Evolutionary conservation across 2,113 vertebrate genomes (phyloP).

Genomic region (Oreotrochilus melanogaster): DNA sequence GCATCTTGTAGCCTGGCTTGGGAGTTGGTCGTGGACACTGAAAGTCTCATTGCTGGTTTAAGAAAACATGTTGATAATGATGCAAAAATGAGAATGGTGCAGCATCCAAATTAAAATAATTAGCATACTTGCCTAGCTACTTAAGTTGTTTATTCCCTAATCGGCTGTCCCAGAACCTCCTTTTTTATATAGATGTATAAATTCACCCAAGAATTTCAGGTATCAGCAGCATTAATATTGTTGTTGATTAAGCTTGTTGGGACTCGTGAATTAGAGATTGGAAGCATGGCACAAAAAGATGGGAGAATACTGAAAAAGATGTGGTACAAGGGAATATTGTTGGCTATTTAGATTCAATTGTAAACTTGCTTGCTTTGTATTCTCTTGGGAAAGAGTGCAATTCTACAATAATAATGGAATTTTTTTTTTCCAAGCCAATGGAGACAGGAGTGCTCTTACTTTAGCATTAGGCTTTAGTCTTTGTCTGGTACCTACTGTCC

Average conservation of each 20-base stretch:
- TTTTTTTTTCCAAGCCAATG: not conserved
- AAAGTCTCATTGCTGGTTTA: not conserved
- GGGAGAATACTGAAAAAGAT: not conserved
- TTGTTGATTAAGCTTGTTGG: not conserved
- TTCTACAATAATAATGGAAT: not conserved
- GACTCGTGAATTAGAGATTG: fast-evolving
- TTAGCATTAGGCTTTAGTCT: not conserved
- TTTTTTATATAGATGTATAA: not conserved
- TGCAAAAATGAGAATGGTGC: not conserved
- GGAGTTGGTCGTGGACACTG: not conserved
- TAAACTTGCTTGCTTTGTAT: not conserved
- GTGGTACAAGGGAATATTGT: fast-evolving
- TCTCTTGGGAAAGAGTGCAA: not conserved
- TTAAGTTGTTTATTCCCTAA: not conserved
- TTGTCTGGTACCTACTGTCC: not conserved
- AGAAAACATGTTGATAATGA: not conserved
- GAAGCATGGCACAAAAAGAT: not conserved
- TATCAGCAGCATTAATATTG: not conserved
- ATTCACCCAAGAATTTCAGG: not conserved
- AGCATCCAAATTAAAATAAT: constrained; percentile 2
- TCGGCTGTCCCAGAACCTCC: not conserved
- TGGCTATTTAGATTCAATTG: not conserved
- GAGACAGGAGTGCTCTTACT: not conserved
- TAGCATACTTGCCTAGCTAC: not conserved
- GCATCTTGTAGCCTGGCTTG: not conserved